Conservation (phyloP, 2,113 vertebrate genomes). For the Desmodus rotundus region DNA sequence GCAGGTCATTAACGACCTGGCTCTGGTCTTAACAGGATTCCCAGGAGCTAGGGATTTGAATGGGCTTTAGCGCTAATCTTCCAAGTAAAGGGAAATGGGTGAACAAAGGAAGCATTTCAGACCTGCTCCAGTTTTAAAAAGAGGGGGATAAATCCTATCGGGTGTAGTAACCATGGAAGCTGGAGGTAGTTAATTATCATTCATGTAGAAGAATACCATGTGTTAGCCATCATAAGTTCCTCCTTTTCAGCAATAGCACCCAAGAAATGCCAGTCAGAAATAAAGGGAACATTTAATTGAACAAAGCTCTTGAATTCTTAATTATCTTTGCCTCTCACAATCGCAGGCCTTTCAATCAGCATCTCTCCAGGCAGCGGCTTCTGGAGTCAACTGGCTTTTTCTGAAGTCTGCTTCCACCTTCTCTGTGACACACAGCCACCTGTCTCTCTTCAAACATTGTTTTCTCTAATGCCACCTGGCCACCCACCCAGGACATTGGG, state of each 20-base stretch:
- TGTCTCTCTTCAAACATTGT: not conserved
- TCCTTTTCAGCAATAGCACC: not conserved
- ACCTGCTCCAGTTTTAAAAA: not conserved
- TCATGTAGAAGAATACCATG: not conserved
- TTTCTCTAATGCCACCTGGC: not conserved
- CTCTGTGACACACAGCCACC: not conserved
- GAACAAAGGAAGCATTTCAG: not conserved
- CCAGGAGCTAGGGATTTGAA: not conserved
- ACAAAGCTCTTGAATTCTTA: slow-evolving; percentile 34
- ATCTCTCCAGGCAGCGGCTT: slow-evolving; percentile 13
- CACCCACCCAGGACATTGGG: not conserved
- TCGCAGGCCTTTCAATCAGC: slow-evolving; percentile 19
- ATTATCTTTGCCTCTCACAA: slow-evolving; percentile 29
- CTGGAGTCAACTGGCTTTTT: not conserved
- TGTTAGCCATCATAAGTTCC: not conserved
- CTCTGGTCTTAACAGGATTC: not conserved
- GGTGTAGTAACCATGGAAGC: not conserved
- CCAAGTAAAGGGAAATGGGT: not conserved
- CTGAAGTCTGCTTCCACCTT: not conserved
- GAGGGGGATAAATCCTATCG: not conserved
- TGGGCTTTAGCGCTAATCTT: not conserved
- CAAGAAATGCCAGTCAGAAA: slow-evolving; percentile 23
- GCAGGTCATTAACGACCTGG: not conserved
- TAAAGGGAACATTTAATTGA: slow-evolving; percentile 19
- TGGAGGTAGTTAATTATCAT: not conserved